Conservation (phyloP, 2,113 vertebrate species). For the Trogon surrucura region DNA sequence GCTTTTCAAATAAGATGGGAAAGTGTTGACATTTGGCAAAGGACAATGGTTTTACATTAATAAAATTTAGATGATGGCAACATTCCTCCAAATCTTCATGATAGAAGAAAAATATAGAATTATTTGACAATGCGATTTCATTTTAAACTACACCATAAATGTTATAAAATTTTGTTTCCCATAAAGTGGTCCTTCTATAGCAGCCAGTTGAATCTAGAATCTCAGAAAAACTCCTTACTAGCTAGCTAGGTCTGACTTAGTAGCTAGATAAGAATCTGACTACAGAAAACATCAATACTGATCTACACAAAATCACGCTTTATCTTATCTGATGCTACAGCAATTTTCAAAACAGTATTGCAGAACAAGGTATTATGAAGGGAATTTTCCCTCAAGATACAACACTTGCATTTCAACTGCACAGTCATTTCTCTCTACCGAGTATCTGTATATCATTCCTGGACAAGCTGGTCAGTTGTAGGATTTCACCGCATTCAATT, state of each 20-base stretch:
- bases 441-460: background rate
- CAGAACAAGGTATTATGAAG: background rate
- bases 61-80: background rate
- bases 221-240: background rate
- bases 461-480: background rate
- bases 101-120: background rate
- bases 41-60: background rate
- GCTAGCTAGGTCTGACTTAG: background rate
- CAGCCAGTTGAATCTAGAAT: background rate
- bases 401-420: background rate
- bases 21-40: background rate
- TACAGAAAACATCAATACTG: background rate
- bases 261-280: background rate
- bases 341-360: background rate
- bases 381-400: background rate
- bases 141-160: background rate
- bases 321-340: background rate
- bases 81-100: background rate
- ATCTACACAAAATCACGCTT: background rate
- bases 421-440: background rate
- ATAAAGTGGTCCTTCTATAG: background rate
- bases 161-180: background rate
- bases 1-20: background rate
- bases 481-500: background rate
- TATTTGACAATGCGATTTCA: background rate